Base-by-base conservation (phyloP, 2,888 invertebrate genomes). In the Tenthredo notha region DNA sequence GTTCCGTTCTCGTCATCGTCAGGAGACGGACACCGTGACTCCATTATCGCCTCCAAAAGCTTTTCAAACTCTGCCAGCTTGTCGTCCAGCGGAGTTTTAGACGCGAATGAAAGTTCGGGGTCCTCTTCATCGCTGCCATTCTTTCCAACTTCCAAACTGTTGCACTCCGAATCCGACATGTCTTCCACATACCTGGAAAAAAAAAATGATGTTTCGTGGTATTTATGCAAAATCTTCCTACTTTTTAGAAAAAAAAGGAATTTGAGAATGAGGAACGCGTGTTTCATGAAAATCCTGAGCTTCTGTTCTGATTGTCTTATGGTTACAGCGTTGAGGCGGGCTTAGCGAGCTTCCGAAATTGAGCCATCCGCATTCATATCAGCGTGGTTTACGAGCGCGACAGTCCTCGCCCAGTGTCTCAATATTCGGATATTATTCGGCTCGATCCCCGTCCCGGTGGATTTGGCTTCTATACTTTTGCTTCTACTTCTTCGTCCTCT, bases 371-470 rank as follows among this genome's bases (percentile, higher is more conserved):
- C 88, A 89, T 90, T 90, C 89, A 89, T 89, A 90, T 89, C 89
- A 87, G 87, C 87, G 85, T 87, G 89, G 88, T 92, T 92, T 91
- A 91, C 90, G 91, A 90, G 87, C 87, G 90, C 89, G 88, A 88
- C 91, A 90, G 90, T 87, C 90, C 89, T 90, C 88, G 89, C 88
- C 88, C 87, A 89, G 89, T 90, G 88, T 88, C 88, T 89, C 90
- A 89, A 92, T 92, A 92, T 92, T 92, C 91, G 88, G 89, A 92
- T 92, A 91, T 92, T 92, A 92, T 91, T 90, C 90, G 88, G 54
- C 74, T 25, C 33, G 67, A 33, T 33, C 67, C 33, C 67, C 33
- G 29, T 65, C 67, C 67, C 67, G 67, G 86, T 85, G 83, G 85
- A 85, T 85, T 86, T 84, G 33, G 83, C 77, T 85, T 80, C 74